Conservation (phyloP, 2,797 vertebrate species). For the Zalophus californianus region DNA sequence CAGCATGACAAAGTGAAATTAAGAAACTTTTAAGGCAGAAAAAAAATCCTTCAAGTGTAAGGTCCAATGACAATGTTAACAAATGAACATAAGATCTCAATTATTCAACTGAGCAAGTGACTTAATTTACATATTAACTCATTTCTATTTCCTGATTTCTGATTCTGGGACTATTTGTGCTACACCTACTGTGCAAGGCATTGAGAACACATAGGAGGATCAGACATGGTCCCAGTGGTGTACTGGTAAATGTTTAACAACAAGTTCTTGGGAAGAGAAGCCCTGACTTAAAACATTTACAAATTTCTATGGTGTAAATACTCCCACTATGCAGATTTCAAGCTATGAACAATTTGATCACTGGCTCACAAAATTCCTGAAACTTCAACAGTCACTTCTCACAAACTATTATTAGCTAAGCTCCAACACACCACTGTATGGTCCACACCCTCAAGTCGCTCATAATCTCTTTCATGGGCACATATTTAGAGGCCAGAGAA, state of each 20-base stretch:
- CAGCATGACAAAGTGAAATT: slow-evolving; percentile 39
- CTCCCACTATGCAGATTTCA: background rate
- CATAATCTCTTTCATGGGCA: slow-evolving; percentile 16
- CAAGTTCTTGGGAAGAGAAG: background rate
- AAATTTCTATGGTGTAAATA: background rate
- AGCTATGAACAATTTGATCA: background rate
- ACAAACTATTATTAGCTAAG: slow-evolving; percentile 5
- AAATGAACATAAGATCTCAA: slow-evolving; percentile 45
- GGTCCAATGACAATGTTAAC: slow-evolving; percentile 23
- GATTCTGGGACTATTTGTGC: slow-evolving; percentile 18
- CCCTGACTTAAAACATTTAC: background rate
- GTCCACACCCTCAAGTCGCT: background rate
- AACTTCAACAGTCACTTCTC: background rate
- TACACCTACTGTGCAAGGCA: background rate
- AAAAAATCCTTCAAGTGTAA: slow-evolving; percentile 21
- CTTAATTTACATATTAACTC: background rate
- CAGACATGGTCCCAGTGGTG: background rate
- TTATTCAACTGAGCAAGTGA: slow-evolving; percentile 57
- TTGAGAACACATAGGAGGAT: background rate
- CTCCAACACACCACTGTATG: background rate
- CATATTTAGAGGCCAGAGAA: slow-evolving; percentile 42
- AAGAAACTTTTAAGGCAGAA: slow-evolving; percentile 39
- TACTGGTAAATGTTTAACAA: background rate
- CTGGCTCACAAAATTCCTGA: slow-evolving; percentile 15
- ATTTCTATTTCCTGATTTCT: background rate